phyloP scores from a whole-genome alignment of 2,797 vertebrate species.

The Chelon auratus region DNA sequence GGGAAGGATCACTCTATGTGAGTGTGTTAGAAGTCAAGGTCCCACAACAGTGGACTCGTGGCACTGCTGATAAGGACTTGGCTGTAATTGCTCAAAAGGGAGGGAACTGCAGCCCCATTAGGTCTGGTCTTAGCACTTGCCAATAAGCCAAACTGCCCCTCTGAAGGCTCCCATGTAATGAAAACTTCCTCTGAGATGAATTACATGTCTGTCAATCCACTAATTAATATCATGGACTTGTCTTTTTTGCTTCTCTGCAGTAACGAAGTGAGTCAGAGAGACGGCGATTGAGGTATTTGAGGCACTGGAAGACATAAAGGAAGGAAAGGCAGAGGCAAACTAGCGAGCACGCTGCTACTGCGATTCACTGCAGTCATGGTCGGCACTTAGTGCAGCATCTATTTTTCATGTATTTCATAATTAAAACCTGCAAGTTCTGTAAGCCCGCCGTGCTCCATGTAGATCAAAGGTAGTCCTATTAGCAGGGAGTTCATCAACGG shows the following conservation, averaged over 20 bases:
- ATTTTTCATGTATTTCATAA: constrained; percentile 88
- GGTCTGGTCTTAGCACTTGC: constrained; percentile 82
- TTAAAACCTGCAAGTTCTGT: constrained; percentile 83
- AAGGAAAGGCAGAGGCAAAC: constrained; percentile 66
- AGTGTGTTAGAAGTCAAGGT: constrained; percentile 77
- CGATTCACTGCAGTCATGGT: constrained; percentile 74
- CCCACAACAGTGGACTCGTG: constrained; percentile 80
- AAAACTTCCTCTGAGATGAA: constrained; percentile 84
- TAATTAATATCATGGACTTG: constrained; percentile 84
- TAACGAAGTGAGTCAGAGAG: constrained; percentile 65
- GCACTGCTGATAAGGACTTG: constrained; percentile 82
- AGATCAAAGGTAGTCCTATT: constrained; percentile 86
- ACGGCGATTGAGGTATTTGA: constrained; percentile 55
- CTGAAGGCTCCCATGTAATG: constrained; percentile 85
- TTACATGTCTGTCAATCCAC: constrained; percentile 85
- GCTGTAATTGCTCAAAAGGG: constrained; percentile 83
- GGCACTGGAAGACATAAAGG: constrained; percentile 64
- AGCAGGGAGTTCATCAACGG: constrained; percentile 81
- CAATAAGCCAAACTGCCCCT: constrained; percentile 86
- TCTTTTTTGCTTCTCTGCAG: constrained; percentile 68
- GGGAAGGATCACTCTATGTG: constrained; percentile 76
- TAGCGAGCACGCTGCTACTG: constrained; percentile 47
- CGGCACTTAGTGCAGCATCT: constrained; percentile 81
- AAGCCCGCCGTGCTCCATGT: constrained; percentile 73
- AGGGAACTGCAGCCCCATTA: constrained; percentile 81